Evolutionary conservation across 2,797 vertebrate species (phyloP).

Genomic region (Epinephelus coioides): DNA sequence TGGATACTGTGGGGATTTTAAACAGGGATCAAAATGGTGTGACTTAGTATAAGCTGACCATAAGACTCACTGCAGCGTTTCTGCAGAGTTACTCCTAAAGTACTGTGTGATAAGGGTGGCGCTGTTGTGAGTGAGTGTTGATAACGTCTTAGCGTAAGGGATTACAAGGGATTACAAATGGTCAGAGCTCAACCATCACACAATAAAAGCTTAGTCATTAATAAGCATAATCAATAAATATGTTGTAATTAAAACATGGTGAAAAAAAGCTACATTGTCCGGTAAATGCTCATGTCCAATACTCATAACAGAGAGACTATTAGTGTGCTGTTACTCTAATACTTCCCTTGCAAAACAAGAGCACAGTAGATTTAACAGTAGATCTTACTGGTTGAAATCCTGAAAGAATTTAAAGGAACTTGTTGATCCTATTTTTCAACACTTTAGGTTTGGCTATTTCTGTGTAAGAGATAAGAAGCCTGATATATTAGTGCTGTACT

Average conservation of each 20-base stretch:
- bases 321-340: no score
- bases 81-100: slow-evolving; percentile 39
- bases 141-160: slow-evolving; percentile 30
- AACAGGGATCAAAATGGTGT: neutral
- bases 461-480: neutral
- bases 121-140: slow-evolving; percentile 16
- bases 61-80: slow-evolving; percentile 17
- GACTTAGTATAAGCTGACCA: slow-evolving; percentile 22
- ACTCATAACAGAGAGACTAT: no score
- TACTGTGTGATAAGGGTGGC: slow-evolving; percentile 26
- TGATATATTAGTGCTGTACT: neutral
- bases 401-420: neutral
- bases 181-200: neutral
- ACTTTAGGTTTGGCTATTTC: neutral
- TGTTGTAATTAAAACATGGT: no score
- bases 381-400: neutral
- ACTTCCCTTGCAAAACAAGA: neutral
- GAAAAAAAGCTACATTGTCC: no score
- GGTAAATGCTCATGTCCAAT: no score
- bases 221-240: no score
- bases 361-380: neutral
- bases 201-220: neutral
- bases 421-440: neutral
- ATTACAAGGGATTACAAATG: neutral
- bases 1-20: slow-evolving; percentile 3